These are phyloP conservation scores for Cecidostiba fungosa DNA, from an alignment of 2,888 invertebrate genomes.

Conservation along the genomic window DNA sequence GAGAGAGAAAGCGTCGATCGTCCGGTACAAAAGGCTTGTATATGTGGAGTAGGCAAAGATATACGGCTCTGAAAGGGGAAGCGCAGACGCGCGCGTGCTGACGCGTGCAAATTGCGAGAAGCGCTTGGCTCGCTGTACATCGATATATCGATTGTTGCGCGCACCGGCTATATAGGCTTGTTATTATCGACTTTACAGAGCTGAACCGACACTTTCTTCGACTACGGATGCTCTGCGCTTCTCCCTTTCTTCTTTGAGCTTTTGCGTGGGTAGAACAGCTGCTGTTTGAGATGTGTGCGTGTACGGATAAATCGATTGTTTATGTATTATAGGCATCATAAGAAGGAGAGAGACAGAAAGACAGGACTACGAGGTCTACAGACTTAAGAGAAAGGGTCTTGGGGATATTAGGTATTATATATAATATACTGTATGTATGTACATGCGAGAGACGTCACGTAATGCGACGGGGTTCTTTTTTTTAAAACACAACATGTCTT, in stretches of 20 bases:
- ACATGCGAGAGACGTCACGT: slow-evolving; percentile 40
- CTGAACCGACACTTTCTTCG: slow-evolving; percentile 12
- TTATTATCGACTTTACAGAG: slow-evolving; percentile 15
- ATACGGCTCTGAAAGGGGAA: slow-evolving; percentile 3
- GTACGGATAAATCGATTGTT: background rate
- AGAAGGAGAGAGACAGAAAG: background rate
- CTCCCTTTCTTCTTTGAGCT: background rate
- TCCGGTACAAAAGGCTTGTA: background rate
- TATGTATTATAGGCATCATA: background rate
- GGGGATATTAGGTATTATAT: background rate
- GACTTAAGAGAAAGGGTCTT: background rate
- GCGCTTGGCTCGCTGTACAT: background rate
- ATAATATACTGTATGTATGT: slow-evolving; percentile 14
- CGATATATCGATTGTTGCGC: background rate
- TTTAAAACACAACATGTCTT: too few species aligned
- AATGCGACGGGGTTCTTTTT: slow-evolving; percentile 8
- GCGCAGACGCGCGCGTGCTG: background rate
- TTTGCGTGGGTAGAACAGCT: background rate
- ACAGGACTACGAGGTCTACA: slow-evolving; percentile 23
- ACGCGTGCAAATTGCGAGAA: slow-evolving; percentile 24
- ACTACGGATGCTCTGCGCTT: background rate
- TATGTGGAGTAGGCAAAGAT: background rate
- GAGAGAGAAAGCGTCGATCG: slow-evolving; percentile 30
- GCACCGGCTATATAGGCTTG: background rate
- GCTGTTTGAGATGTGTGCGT: background rate